phyloP scores from a whole-genome alignment of 2,888 invertebrate species.

The Drosophila buzzatii region DNA sequence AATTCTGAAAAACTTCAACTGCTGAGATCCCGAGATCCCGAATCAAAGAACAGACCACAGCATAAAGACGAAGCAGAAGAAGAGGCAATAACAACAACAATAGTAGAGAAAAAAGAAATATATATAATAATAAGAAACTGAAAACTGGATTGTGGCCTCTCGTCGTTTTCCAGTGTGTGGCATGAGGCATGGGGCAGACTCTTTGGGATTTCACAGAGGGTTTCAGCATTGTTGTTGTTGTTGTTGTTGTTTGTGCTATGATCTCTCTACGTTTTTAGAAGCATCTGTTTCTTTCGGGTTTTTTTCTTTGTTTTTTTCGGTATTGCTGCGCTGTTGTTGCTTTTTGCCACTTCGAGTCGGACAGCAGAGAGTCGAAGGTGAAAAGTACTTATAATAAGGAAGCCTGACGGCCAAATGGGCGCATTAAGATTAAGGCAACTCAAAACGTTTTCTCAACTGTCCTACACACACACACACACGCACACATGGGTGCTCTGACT shows the following conservation, averaged over 20 bases:
- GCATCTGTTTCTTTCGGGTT: conserved; percentile 67
- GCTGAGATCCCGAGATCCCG: conserved; percentile 63
- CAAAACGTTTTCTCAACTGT: conserved; percentile 18
- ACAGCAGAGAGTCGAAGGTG: conserved; percentile 61
- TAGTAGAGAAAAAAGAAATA: neutral
- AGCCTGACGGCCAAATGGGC: conserved; percentile 44
- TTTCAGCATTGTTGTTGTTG: conserved; percentile 52
- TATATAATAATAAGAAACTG: conserved; percentile 42
- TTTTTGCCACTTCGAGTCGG: conserved; percentile 61
- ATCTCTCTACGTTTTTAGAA: conserved; percentile 64
- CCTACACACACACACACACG: conserved; percentile 6
- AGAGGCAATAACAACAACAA: neutral
- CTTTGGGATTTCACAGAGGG: conserved; percentile 75
- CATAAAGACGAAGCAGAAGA: conserved; percentile 19
- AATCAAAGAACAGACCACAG: conserved; percentile 28
- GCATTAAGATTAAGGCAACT: conserved; percentile 36
- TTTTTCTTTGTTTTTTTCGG: neutral
- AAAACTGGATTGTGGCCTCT: conserved; percentile 75
- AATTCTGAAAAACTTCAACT: conserved; percentile 78
- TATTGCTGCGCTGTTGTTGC: conserved; percentile 38
- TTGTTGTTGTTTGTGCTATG: conserved; percentile 60
- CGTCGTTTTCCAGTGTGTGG: conserved; percentile 65
- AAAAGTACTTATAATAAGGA: conserved; percentile 69
- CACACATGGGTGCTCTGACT: conserved; percentile 26
- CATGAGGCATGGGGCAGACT: conserved; percentile 57